Evolutionary conservation across 2,888 invertebrate genomes (phyloP).

Genomic region (Cybosia mesomella): DNA sequence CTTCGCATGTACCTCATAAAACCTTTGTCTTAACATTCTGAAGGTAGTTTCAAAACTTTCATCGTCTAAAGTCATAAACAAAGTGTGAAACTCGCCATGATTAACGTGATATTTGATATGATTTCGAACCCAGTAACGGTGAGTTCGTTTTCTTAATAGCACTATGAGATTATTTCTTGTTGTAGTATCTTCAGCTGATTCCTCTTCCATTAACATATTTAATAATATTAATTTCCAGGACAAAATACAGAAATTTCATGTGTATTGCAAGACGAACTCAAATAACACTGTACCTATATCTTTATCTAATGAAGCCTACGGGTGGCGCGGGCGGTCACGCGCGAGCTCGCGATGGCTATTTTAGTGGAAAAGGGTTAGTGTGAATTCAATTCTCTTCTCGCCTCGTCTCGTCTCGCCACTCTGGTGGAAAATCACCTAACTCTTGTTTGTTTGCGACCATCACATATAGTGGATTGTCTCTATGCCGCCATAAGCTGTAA

Average conservation of each 20-base stretch:
- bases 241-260: slow-evolving; percentile 20
- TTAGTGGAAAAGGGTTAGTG: slow-evolving; percentile 2
- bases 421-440: slow-evolving; percentile 5
- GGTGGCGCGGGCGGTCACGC: neutral
- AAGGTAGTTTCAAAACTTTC: no score
- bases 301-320: slow-evolving; percentile 14
- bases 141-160: slow-evolving; percentile 17
- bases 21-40: no score
- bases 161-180: slow-evolving; percentile 19
- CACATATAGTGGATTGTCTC: no score
- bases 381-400: no score
- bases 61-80: slow-evolving; percentile 16
- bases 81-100: slow-evolving; percentile 20
- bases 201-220: slow-evolving; percentile 19
- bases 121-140: slow-evolving; percentile 15
- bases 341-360: slow-evolving; percentile 3
- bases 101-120: slow-evolving; percentile 16
- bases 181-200: slow-evolving; percentile 20
- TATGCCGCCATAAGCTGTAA: no score
- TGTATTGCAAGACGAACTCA: slow-evolving; percentile 18
- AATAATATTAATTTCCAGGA: slow-evolving; percentile 19
- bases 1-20: no score
- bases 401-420: neutral
- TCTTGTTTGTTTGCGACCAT: no score
- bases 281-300: slow-evolving; percentile 13